These are phyloP conservation scores for Epirrhoe tristata DNA, from an alignment of 2,888 invertebrate species.

Conservation along the genomic window DNA sequence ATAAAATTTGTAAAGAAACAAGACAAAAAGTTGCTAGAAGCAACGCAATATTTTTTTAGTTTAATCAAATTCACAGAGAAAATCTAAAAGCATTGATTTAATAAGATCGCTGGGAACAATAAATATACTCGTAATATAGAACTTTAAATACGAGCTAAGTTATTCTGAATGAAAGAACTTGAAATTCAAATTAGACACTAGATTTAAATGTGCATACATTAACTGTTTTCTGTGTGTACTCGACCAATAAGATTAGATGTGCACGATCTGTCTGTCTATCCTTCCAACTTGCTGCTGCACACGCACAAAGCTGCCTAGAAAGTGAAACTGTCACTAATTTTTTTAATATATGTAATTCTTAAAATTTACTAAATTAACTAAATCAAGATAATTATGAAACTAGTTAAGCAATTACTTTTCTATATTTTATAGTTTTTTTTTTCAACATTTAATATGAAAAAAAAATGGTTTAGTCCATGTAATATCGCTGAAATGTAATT, in stretches of 20 bases:
- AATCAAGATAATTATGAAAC: too few relatives aligned
- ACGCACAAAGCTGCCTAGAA: constrained; percentile 56
- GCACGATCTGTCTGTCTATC: constrained; percentile 68
- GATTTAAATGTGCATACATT: constrained; percentile 63
- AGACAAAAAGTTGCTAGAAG: not conserved
- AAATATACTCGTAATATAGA: too few relatives aligned
- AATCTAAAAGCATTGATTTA: too few relatives aligned
- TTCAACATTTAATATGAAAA: too few relatives aligned
- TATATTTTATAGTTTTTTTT: too few relatives aligned
- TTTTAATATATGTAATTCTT: too few relatives aligned
- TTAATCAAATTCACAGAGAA: not conserved
- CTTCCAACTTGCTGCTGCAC: constrained; percentile 50
- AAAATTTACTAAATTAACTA: too few relatives aligned
- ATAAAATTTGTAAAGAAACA: not conserved
- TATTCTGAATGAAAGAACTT: not conserved
- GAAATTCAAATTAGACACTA: constrained; percentile 54
- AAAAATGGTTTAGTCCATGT: not conserved
- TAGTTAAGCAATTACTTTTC: too few relatives aligned
- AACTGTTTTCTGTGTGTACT: constrained; percentile 70
- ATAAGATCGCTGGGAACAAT: too few relatives aligned
- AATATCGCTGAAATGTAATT: constrained; percentile 8
- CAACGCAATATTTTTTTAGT: not conserved
- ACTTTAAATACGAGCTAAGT: too few relatives aligned
- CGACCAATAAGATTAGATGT: constrained; percentile 79
- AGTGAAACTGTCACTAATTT: constrained; percentile 59